Evolutionary conservation across 2,797 vertebrate species (phyloP).

Genomic region (Salmo trutta): DNA sequence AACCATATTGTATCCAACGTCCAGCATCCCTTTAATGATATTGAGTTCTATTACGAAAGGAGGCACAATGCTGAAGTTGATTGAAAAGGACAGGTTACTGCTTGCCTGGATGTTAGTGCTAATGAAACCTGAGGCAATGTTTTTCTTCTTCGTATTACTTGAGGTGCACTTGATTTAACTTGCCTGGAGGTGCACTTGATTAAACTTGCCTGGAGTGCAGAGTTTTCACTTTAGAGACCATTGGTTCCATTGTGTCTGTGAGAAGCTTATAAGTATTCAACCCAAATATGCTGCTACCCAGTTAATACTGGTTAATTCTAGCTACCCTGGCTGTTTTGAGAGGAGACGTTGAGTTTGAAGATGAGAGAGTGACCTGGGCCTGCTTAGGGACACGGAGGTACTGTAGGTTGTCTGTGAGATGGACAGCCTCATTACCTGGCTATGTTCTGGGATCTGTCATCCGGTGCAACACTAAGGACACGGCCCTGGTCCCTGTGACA

Average conservation of each 20-base stretch:
- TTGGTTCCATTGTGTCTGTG: background rate
- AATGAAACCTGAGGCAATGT: background rate
- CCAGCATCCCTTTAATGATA: background rate
- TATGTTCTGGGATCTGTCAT: constrained; percentile 70
- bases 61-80: background rate
- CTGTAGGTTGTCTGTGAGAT: constrained; percentile 32
- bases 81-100: background rate
- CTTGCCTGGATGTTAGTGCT: background rate
- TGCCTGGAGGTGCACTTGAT: background rate
- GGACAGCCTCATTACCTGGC: constrained; percentile 39
- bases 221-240: background rate
- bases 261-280: background rate
- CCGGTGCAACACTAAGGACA: constrained; percentile 56
- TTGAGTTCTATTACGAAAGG: background rate
- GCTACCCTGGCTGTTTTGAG: background rate
- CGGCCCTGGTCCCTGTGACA: constrained; percentile 69
- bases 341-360: background rate
- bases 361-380: constrained; percentile 4
- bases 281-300: background rate
- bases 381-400: constrained; percentile 18
- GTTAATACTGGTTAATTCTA: background rate
- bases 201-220: background rate
- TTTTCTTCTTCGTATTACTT: background rate
- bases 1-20: background rate
- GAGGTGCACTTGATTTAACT: background rate